Conservation (phyloP, 2,888 invertebrate species). For the Abrostola tripartita region DNA sequence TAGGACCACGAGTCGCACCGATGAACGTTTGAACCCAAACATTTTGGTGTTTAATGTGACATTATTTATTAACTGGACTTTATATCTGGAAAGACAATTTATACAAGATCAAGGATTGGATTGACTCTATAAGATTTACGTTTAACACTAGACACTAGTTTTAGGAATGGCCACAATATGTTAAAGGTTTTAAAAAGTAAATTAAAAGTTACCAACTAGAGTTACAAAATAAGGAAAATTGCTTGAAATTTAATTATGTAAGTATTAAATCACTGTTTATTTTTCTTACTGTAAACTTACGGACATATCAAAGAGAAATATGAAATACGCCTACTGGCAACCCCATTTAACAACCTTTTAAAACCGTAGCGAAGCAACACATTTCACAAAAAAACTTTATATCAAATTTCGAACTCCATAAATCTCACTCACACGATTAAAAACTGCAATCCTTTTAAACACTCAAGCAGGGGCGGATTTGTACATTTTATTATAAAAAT, state of each 20-base stretch:
- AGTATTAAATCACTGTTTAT: too few species aligned
- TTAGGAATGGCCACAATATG: too few species aligned
- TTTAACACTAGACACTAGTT: too few species aligned
- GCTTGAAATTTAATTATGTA: too few species aligned
- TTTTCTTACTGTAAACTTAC: too few species aligned
- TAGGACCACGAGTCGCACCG: constrained; percentile 66
- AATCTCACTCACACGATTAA: constrained; percentile 40
- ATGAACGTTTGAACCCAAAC: constrained; percentile 79
- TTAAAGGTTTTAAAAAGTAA: too few species aligned
- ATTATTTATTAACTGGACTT: constrained; percentile 46
- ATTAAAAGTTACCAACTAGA: too few species aligned
- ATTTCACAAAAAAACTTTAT: constrained; percentile 19
- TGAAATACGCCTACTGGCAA: too few species aligned
- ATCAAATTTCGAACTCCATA: constrained; percentile 11
- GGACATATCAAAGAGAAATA: too few species aligned
- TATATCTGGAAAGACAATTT: constrained; percentile 20
- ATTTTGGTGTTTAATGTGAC: constrained; percentile 67
- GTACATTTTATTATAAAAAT: constrained; percentile 49
- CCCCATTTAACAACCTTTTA: not conserved
- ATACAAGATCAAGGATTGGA: constrained; percentile 1
- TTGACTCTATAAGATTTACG: too few species aligned
- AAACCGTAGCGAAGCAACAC: constrained; percentile 4
- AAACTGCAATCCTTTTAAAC: constrained; percentile 54
- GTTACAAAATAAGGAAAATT: too few species aligned
- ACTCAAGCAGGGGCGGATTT: constrained; percentile 63